Evolutionary conservation across 2,113 vertebrate genomes (phyloP), one percentile per base, ranked within the genome.

Genomic region (Cariama cristata): DNA sequence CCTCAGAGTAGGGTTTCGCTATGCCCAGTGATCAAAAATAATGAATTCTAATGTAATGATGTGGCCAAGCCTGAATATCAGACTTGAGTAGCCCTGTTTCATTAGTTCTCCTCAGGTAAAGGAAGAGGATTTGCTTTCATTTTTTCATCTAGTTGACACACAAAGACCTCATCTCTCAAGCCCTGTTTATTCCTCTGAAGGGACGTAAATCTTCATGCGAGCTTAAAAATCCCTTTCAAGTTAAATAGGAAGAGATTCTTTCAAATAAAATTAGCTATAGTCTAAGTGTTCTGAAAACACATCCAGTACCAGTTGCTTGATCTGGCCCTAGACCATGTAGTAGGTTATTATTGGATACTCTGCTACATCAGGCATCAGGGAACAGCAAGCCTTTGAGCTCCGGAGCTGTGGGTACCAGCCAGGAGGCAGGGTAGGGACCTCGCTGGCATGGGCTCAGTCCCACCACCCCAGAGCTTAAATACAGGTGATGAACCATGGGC

Each of bases 391-490:
- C 32, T 52, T 44, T 13, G 59, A 47, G 53, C 60, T 73, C 50
- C 3, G 1, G 27, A 35, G n/a, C 42, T 50, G 47, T 0, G 0
- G n/a, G 33, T 14, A 74, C 9, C n/a, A n/a, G 45, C 24, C 38
- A 59, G n/a, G 42, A 0, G 1, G 18, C 38, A 52, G 4, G 12
- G 20, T 35, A 40, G 47, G 38, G n/a, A 13, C 45, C 15, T 60
- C 6, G 0, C 28, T 8, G 24, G 20, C 68, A 35, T 9, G 4
- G 12, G 18, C 69, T 49, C 27, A 28, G 26, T 62, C 9, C 58
- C n/a, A 19, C 32, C 35, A 50, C 32, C 27, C 32, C 40, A 27
- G 35, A 63, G 35, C 49, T 75, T 62, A 38, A 63, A 69, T 28
- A 11, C 38, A 45, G 28, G 33, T 40, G n/a, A 40, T 2, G 0